Conservation (phyloP, 2,797 vertebrate genomes). For the Falco peregrinus region DNA sequence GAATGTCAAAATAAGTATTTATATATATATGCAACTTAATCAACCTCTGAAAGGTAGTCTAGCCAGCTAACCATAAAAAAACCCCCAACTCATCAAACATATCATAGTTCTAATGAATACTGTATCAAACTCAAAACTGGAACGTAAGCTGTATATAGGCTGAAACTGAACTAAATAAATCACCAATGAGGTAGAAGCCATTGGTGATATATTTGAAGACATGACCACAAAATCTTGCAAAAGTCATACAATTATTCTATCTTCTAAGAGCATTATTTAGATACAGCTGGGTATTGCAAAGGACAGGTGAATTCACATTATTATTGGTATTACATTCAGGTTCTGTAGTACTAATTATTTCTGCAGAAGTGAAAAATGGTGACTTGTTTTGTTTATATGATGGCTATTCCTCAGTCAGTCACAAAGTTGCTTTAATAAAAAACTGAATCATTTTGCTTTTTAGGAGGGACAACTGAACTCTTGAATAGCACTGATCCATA, state of each 20-base stretch:
- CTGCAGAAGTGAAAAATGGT: neutral
- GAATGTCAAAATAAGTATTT: neutral
- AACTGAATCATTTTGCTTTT: neutral
- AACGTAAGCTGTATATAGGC: neutral
- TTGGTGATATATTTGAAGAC: neutral
- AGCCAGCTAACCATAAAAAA: neutral
- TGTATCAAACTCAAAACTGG: neutral
- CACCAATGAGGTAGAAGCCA: neutral
- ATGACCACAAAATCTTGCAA: neutral
- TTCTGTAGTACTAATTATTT: neutral
- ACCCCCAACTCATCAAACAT: neutral
- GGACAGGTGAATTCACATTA: neutral
- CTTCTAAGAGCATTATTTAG: neutral
- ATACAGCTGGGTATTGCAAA: neutral
- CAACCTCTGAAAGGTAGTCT: neutral
- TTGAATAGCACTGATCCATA: neutral
- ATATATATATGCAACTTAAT: neutral
- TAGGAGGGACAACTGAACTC: neutral
- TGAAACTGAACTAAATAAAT: slow-evolving; percentile 38
- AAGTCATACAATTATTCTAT: neutral
- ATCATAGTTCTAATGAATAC: neutral
- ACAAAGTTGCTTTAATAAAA: neutral
- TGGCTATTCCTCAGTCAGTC: neutral
- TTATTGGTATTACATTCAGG: neutral
- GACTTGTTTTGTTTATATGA: neutral